Evolutionary conservation across 1,140 invertebrate genomes (phyloP), one percentile per base, ranked within the genome.

Genomic region (Agraylea sexmaculata): DNA sequence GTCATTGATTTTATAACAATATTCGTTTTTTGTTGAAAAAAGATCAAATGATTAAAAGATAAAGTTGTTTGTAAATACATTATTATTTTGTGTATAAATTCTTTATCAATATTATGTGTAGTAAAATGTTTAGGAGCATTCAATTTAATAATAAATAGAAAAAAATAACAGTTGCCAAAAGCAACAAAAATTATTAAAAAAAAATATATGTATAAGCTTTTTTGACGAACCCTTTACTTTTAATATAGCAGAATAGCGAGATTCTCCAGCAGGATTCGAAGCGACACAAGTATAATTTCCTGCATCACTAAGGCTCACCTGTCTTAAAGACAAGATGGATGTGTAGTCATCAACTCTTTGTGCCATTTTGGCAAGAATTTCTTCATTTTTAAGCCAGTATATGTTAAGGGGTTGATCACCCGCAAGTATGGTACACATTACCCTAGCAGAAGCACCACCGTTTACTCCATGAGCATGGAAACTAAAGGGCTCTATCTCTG

Each of bases 201-300:
- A 18, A 13, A 32, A 32, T 32, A 15, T 32, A 25, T 38, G 17
- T 27, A 37, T 25, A 34, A 18, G 6, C 49, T 51, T 45, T 51
- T 50, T 53, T 54, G 43, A 49, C 43, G 52, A 64, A 65, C 65
- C 62, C 62, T 66, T 65, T 38, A 68, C 63, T 63, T 73, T 62
- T 53, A 80, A 66, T 47, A 69, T 65, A 44, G 80, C 69, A 47
- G 76, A 74, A 51, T 78, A 73, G 56, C 72, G 76, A 57, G 71
- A 73, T 47, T 59, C 75, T 50, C 83, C 81, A 38, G 84, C 86
- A 46, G 64, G 60, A 66, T 85, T 86, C 30, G 64, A 74, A 47
- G 77, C 80, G 45, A 77, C 72, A 62, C 87, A 91, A 35, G 80
- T 83, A 60, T 87, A 91, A 52, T 77, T 73, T 46, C 82, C 82